phyloP scores from a whole-genome alignment of 2,797 vertebrate species.

The Discoglossus pictus region DNA sequence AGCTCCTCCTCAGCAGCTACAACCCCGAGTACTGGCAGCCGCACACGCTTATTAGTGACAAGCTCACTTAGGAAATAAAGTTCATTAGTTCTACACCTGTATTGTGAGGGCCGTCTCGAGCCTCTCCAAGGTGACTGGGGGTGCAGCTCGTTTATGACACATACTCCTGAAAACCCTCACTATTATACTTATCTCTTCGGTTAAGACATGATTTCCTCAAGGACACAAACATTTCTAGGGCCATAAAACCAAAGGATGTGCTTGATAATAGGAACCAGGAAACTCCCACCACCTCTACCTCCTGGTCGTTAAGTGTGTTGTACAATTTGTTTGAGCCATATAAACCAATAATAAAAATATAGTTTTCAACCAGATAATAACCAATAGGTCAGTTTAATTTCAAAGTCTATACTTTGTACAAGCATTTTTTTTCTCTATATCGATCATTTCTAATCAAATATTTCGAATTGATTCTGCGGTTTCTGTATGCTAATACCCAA shows the following conservation, averaged over 20 bases:
- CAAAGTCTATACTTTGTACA: too few relatives aligned
- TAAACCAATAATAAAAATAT: too few relatives aligned
- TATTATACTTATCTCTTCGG: not conserved
- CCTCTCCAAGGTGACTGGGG: not conserved
- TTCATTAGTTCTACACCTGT: constrained; percentile 3
- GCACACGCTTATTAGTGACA: not conserved
- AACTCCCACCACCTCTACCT: too few relatives aligned
- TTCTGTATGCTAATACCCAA: too few relatives aligned
- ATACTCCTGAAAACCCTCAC: not conserved
- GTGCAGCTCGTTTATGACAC: not conserved
- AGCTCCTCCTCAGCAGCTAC: not conserved
- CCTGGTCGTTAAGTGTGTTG: too few relatives aligned
- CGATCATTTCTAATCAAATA: too few relatives aligned
- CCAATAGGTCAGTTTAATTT: too few relatives aligned
- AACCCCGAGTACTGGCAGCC: not conserved
- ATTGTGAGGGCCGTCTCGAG: not conserved
- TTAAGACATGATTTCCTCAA: not conserved
- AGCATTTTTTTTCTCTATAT: too few relatives aligned
- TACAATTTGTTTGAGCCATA: too few relatives aligned
- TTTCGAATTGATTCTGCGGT: too few relatives aligned
- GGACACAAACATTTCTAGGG: not conserved
- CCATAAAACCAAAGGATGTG: not conserved
- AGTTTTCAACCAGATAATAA: too few relatives aligned
- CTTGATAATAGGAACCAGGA: too few relatives aligned
- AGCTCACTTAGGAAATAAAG: not conserved